phyloP scores from a whole-genome alignment of 2,113 vertebrate species.

The Empidonax alnorum region DNA sequence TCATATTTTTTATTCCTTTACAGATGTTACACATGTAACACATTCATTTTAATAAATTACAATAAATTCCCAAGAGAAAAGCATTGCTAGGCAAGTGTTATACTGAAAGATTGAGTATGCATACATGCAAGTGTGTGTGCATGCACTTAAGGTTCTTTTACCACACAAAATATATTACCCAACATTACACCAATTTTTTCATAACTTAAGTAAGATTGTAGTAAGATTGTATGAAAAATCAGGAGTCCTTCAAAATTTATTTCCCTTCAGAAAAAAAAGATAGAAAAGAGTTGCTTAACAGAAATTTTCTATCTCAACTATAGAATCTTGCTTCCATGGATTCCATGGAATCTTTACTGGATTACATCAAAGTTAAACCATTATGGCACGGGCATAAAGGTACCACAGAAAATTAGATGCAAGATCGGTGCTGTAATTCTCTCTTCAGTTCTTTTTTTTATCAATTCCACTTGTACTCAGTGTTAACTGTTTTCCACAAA shows the following conservation, averaged over 20 bases:
- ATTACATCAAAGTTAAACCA: neutral
- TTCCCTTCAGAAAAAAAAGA: neutral
- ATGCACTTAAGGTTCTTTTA: neutral
- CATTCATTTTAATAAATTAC: slow-evolving; percentile 43
- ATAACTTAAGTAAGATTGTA: neutral
- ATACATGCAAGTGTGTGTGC: neutral
- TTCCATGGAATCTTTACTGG: too few species aligned
- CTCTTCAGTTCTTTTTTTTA: neutral
- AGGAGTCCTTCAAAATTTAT: neutral
- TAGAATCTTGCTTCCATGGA: neutral
- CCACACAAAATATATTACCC: neutral
- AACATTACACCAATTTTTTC: neutral
- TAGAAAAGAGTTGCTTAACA: neutral
- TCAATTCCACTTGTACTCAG: neutral
- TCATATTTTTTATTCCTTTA: slow-evolving; percentile 16
- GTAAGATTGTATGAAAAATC: neutral
- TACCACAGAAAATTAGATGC: neutral
- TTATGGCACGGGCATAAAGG: neutral
- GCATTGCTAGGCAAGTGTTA: neutral
- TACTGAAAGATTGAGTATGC: neutral
- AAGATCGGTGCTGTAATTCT: neutral
- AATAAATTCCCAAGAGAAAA: slow-evolving; percentile 19
- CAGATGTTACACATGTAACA: neutral
- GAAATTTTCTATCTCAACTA: neutral
- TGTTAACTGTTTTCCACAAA: neutral